phyloP scores from a whole-genome alignment of 92 coral and sea anemone genomes.

The Plumapathes pennacea region DNA sequence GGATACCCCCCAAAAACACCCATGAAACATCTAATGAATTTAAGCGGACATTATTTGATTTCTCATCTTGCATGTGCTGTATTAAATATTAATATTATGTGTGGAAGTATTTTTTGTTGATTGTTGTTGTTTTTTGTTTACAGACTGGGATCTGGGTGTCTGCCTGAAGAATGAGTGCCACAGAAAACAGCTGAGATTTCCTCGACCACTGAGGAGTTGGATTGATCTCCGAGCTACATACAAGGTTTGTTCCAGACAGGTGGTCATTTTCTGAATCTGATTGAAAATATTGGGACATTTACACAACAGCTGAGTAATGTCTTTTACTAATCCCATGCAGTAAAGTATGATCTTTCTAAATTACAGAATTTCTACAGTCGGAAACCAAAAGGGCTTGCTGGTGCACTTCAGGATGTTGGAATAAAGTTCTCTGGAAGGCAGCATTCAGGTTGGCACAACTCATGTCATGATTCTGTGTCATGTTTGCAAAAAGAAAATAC shows the following conservation, averaged over 20 bases:
- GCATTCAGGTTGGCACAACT: slow-evolving; percentile 48
- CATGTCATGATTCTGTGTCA: background rate
- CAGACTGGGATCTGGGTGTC: slow-evolving; percentile 87
- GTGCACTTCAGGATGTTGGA: slow-evolving; percentile 76
- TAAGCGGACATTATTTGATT: too few species aligned
- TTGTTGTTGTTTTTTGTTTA: background rate
- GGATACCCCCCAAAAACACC: too few species aligned
- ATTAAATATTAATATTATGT: too few species aligned
- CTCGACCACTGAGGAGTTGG: slow-evolving; percentile 77
- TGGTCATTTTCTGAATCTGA: background rate
- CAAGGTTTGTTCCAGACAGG: slow-evolving; percentile 34
- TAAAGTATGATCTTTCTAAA: background rate
- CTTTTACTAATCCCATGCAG: background rate
- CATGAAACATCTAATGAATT: too few species aligned
- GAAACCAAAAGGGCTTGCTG: slow-evolving; percentile 79
- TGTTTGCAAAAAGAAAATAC: too few species aligned
- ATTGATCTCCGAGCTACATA: slow-evolving; percentile 79
- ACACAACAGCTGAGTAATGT: background rate
- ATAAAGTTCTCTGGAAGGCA: slow-evolving; percentile 72
- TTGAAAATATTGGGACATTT: background rate
- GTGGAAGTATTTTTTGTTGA: too few species aligned
- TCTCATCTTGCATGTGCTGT: too few species aligned
- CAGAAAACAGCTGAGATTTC: slow-evolving; percentile 71
- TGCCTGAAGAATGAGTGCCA: slow-evolving; percentile 79
- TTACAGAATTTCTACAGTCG: slow-evolving; percentile 69